These are phyloP conservation scores for Melanostigma gelatinosum DNA, from an alignment of 2,113 vertebrate genomes.

Conservation along the genomic window DNA sequence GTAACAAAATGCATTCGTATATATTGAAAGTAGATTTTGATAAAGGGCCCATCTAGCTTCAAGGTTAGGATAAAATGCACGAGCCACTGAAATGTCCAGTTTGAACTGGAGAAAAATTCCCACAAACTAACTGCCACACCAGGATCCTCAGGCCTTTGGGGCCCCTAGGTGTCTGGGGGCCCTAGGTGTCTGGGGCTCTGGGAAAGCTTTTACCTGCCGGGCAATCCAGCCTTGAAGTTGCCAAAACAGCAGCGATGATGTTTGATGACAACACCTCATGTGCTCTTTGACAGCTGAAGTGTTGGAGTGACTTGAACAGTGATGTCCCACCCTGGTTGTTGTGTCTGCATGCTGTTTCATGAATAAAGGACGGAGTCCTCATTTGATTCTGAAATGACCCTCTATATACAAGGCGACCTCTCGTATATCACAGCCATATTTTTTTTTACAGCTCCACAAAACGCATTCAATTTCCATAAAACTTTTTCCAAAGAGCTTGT, in stretches of 20 bases:
- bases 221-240: neutral
- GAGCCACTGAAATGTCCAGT: neutral
- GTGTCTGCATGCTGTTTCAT: neutral
- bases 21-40: neutral
- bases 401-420: neutral
- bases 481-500: slow-evolving; percentile 10
- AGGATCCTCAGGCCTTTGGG: neutral
- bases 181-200: neutral
- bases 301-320: neutral
- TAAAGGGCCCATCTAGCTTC: neutral
- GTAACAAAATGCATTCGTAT: neutral
- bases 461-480: slow-evolving; percentile 21
- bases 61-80: neutral
- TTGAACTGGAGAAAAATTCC: neutral
- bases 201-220: neutral
- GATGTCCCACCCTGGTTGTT: neutral
- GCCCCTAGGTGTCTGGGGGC: neutral
- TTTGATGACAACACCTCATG: neutral
- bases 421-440: neutral
- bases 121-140: neutral
- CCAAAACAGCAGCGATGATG: neutral
- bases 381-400: neutral
- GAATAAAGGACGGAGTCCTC: neutral
- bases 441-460: slow-evolving; percentile 26
- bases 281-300: neutral